phyloP scores from a whole-genome alignment of 1,140 invertebrate genomes.

The Belonocnema kinseyi region DNA sequence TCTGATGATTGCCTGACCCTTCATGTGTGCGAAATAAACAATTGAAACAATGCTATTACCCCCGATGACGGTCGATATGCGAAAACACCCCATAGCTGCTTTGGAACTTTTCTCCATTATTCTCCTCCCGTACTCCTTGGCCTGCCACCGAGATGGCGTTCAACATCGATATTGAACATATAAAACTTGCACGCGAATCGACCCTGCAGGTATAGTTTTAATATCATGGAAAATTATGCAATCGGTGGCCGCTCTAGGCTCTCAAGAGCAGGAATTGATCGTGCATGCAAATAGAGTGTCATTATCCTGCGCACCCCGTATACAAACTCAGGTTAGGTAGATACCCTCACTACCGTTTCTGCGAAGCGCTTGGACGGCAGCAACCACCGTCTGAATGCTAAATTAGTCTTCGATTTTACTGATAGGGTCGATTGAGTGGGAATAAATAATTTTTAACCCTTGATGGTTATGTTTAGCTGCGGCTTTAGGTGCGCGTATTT shows the following conservation, averaged over 20 bases:
- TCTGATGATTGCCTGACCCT: slow-evolving; percentile 48
- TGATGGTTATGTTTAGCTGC: no score
- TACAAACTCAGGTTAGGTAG: slow-evolving; percentile 45
- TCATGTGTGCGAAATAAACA: slow-evolving; percentile 58
- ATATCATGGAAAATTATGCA: slow-evolving; percentile 71
- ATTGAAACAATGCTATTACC: slow-evolving; percentile 42
- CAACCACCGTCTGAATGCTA: no score
- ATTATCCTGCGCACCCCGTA: slow-evolving; percentile 56
- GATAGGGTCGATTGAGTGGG: no score
- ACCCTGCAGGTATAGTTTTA: slow-evolving; percentile 60
- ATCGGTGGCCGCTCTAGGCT: slow-evolving; percentile 61
- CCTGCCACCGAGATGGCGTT: slow-evolving; percentile 29
- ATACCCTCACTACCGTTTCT: neutral
- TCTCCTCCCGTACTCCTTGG: slow-evolving; percentile 7
- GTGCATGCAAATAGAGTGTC: slow-evolving; percentile 68
- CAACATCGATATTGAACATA: slow-evolving; percentile 67
- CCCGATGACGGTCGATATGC: slow-evolving; percentile 8
- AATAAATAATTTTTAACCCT: no score
- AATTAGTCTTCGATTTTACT: no score
- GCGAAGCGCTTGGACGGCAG: no score
- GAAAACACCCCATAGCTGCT: neutral
- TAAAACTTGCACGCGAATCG: slow-evolving; percentile 70
- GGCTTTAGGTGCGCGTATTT: no score
- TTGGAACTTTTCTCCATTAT: slow-evolving; percentile 36
- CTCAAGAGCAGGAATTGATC: slow-evolving; percentile 61